These are phyloP conservation scores for Drosophila malerkotliana DNA, from an alignment of 1,140 invertebrate species.

Conservation along the genomic window DNA sequence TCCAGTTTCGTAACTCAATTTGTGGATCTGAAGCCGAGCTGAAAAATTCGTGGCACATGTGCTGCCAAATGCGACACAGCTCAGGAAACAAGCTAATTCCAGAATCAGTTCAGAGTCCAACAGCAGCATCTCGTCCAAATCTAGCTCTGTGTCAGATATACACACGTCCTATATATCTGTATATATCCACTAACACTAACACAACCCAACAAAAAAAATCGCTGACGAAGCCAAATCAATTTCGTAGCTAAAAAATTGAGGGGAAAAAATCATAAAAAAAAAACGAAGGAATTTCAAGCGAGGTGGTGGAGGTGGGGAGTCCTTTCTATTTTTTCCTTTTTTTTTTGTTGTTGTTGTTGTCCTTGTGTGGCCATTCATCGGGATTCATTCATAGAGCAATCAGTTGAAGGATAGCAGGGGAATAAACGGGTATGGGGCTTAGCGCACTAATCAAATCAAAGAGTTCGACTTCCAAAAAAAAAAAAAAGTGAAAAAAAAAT, in stretches of 20 bases:
- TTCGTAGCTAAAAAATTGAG: slow-evolving; percentile 52
- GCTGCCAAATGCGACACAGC: slow-evolving; percentile 20
- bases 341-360: slow-evolving; percentile 7
- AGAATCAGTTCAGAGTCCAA: slow-evolving; percentile 21
- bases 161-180: neutral
- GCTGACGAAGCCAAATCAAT: slow-evolving; percentile 65
- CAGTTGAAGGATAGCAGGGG: slow-evolving; percentile 33
- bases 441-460: slow-evolving; percentile 73
- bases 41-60: slow-evolving; percentile 37
- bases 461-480: slow-evolving; percentile 37
- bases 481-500: neutral
- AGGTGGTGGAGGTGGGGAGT: no score
- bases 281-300: slow-evolving; percentile 6
- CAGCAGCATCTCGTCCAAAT: no score
- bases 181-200: slow-evolving; percentile 7
- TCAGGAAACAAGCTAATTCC: slow-evolving; percentile 66
- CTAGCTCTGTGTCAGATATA: no score
- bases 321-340: slow-evolving; percentile 1
- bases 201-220: slow-evolving; percentile 1
- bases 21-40: slow-evolving; percentile 17
- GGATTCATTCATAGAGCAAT: slow-evolving; percentile 69
- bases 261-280: slow-evolving; percentile 23
- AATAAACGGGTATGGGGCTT: neutral
- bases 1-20: slow-evolving; percentile 66
- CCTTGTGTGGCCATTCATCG: slow-evolving; percentile 61